Conservation (phyloP, 2,888 invertebrate species). For the Crioceris asparagi region DNA sequence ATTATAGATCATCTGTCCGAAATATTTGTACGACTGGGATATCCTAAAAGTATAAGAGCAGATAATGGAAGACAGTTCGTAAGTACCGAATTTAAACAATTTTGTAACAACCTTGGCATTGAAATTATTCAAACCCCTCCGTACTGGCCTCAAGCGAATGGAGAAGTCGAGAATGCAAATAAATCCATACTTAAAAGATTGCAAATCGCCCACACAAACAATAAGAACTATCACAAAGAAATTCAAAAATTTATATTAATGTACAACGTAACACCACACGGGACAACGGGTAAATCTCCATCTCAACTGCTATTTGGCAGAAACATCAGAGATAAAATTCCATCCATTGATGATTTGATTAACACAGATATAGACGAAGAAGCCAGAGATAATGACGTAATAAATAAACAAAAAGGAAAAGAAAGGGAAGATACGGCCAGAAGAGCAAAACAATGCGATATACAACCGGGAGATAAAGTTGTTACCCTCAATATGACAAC, state of each 20-base stretch:
- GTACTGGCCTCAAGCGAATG: slow-evolving; percentile 22
- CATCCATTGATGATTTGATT: slow-evolving; percentile 12
- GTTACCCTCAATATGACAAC: slow-evolving; percentile 8
- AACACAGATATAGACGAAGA: slow-evolving; percentile 13
- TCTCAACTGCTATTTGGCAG: slow-evolving; percentile 19
- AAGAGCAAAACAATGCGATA: slow-evolving; percentile 11
- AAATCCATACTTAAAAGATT: slow-evolving; percentile 20
- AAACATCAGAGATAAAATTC: slow-evolving; percentile 22
- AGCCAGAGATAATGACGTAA: slow-evolving; percentile 15
- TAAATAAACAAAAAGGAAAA: slow-evolving; percentile 21
- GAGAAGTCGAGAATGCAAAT: slow-evolving; percentile 25
- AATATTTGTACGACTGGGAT: slow-evolving; percentile 11
- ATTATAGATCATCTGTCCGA: slow-evolving; percentile 11
- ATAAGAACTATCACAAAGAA: slow-evolving; percentile 13
- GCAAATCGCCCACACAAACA: slow-evolving; percentile 11
- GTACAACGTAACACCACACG: slow-evolving; percentile 23
- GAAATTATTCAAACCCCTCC: slow-evolving; percentile 12
- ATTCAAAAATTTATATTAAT: slow-evolving; percentile 17
- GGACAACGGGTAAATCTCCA: slow-evolving; percentile 24
- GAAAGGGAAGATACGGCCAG: slow-evolving; percentile 18
- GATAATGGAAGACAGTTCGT: slow-evolving; percentile 16
- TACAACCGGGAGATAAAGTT: slow-evolving; percentile 11
- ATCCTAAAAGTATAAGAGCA: slow-evolving; percentile 11
- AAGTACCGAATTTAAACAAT: slow-evolving; percentile 14
- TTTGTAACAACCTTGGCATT: slow-evolving; percentile 11